These are phyloP conservation scores for Ypsolopha scabrella DNA, from an alignment of 2,888 invertebrate species.

Conservation along the genomic window DNA sequence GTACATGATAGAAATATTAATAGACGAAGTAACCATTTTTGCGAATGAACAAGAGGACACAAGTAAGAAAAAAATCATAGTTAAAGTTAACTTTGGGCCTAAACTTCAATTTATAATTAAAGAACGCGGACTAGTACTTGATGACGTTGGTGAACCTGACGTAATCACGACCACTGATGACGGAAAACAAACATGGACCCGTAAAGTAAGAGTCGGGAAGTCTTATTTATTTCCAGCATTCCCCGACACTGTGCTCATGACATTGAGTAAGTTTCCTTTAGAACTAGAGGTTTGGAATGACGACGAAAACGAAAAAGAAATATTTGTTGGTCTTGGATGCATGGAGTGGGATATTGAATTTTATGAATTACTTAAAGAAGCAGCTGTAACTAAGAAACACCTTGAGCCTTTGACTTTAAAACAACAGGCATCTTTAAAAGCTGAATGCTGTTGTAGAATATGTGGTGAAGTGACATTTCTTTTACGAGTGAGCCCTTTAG, in stretches of 20 bases:
- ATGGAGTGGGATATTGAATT: conserved; percentile 62
- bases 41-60: conserved; percentile 31
- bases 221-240: conserved; percentile 65
- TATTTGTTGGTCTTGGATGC: conserved; percentile 49
- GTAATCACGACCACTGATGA: conserved; percentile 26
- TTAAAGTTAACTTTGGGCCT: conserved; percentile 61
- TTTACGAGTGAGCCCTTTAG: conserved; percentile 60
- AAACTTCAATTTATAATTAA: conserved; percentile 59
- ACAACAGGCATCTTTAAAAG: conserved; percentile 28
- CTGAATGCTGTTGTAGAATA: conserved; percentile 43
- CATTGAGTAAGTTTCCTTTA: conserved; percentile 56
- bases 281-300: conserved; percentile 62
- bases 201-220: conserved; percentile 60
- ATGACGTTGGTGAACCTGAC: conserved; percentile 23
- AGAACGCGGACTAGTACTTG: conserved; percentile 47
- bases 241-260: conserved; percentile 50
- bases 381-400: conserved; percentile 25
- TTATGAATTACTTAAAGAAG: conserved; percentile 55
- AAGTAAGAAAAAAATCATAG: conserved; percentile 49
- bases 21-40: conserved; percentile 62
- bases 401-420: conserved; percentile 44
- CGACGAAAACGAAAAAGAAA: conserved; percentile 39
- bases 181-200: conserved; percentile 41
- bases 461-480: conserved; percentile 57
- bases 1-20: conserved; percentile 68